Percentiles rank a stretch among this genome's conserved stretches.
phyloP scores from a whole-genome alignment of 2,797 vertebrate genomes.

The Coracias cyanogaster region DNA sequence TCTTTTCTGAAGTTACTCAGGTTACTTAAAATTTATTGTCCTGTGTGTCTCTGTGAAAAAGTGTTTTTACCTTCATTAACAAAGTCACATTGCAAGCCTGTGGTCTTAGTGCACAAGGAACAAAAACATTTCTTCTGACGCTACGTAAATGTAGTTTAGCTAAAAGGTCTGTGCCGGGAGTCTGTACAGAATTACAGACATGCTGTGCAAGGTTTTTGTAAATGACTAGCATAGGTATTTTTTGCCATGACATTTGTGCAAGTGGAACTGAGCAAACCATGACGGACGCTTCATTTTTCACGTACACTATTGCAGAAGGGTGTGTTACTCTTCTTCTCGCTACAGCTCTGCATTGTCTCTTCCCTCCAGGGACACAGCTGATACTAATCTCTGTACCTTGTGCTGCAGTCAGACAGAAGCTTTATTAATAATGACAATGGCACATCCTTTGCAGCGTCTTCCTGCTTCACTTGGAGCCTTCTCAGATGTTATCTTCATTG shows the following conservation, averaged over 20 bases:
- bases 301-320: background rate
- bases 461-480: slow-evolving; percentile 64
- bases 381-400: slow-evolving; percentile 57
- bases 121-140: background rate
- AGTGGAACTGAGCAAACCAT: background rate
- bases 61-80: background rate
- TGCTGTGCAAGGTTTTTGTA: background rate
- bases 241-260: slow-evolving; percentile 5
- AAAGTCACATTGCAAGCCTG: background rate
- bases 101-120: background rate
- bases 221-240: background rate
- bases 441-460: slow-evolving; percentile 60
- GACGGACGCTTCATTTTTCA: background rate
- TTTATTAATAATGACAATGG: slow-evolving; percentile 64
- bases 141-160: background rate
- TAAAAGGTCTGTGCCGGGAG: background rate
- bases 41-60: background rate
- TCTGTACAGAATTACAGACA: background rate
- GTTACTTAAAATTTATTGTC: background rate
- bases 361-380: slow-evolving; percentile 47
- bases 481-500: slow-evolving; percentile 68
- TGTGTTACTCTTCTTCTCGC: background rate
- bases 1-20: background rate
- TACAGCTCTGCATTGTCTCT: slow-evolving; percentile 25
- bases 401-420: slow-evolving; percentile 21